These are phyloP conservation scores for Daubentonia madagascariensis DNA, from an alignment of 2,113 vertebrate genomes.

Conservation along the genomic window DNA sequence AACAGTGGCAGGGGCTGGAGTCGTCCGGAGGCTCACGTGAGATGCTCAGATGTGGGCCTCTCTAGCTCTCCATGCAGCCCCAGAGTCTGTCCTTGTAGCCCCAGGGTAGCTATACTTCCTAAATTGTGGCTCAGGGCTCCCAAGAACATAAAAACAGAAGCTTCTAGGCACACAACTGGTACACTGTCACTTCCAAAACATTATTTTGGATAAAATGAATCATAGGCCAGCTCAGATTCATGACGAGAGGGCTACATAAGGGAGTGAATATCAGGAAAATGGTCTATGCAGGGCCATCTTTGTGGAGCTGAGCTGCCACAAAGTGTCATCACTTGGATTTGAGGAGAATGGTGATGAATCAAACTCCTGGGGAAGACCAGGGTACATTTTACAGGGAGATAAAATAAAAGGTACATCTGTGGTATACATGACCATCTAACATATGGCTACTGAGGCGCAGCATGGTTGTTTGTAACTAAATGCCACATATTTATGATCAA, in stretches of 20 bases:
- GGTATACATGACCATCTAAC: accelerated
- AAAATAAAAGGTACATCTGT: neutral
- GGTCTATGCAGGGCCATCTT: neutral
- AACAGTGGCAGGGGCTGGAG: no score
- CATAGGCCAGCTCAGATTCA: neutral
- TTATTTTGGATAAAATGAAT: neutral
- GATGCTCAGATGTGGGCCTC: neutral
- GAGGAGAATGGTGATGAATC: neutral
- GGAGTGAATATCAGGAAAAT: accelerated
- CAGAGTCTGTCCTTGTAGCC: neutral
- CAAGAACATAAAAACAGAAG: neutral
- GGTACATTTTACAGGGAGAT: neutral
- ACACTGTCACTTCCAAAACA: neutral
- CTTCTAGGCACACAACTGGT: neutral
- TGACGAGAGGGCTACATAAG: neutral
- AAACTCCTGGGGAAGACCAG: neutral
- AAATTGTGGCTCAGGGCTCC: neutral
- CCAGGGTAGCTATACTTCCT: neutral
- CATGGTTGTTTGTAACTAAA: neutral
- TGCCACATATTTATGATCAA: neutral
- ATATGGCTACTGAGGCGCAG: neutral
- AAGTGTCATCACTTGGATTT: neutral
- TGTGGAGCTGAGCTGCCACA: neutral
- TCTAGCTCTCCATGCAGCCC: no score
- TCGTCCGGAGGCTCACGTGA: neutral